Conservation (phyloP, 2,113 vertebrate species). For the Urocolius indicus region DNA sequence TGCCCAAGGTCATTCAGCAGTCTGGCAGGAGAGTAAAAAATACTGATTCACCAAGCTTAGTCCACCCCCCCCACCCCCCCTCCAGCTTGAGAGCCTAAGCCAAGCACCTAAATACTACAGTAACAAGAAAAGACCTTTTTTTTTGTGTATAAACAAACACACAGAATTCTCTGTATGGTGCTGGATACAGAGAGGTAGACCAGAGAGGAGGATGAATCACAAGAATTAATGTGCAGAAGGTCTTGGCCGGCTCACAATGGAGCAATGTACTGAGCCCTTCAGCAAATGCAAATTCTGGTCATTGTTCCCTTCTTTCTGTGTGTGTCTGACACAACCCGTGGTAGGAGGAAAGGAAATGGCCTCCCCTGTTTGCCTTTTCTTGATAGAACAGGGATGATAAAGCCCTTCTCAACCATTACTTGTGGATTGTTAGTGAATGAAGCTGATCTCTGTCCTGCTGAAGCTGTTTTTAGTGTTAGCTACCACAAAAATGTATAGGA, state of each 20-base stretch:
- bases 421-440: background rate
- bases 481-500: background rate
- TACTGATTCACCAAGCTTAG: background rate
- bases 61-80: background rate
- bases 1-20: slow-evolving; percentile 16
- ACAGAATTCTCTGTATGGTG: background rate
- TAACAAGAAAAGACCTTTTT: background rate
- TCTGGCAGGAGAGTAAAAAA: background rate
- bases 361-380: background rate
- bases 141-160: slow-evolving; percentile 37
- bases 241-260: slow-evolving; percentile 15
- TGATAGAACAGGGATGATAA: background rate
- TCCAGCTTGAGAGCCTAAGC: background rate
- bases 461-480: background rate
- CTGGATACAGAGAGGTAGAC: slow-evolving; percentile 40
- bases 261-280: slow-evolving; percentile 46
- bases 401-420: background rate
- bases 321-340: background rate
- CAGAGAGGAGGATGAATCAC: slow-evolving; percentile 39
- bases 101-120: background rate
- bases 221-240: slow-evolving; percentile 40
- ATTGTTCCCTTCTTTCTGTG: slow-evolving; percentile 15
- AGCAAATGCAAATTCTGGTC: slow-evolving; percentile 41
- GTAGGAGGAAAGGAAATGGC: background rate
- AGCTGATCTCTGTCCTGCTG: background rate